Evolutionary conservation across 2,113 vertebrate species (phyloP), one percentile per base, ranked within the genome.

Genomic region (Smithornis capensis): DNA sequence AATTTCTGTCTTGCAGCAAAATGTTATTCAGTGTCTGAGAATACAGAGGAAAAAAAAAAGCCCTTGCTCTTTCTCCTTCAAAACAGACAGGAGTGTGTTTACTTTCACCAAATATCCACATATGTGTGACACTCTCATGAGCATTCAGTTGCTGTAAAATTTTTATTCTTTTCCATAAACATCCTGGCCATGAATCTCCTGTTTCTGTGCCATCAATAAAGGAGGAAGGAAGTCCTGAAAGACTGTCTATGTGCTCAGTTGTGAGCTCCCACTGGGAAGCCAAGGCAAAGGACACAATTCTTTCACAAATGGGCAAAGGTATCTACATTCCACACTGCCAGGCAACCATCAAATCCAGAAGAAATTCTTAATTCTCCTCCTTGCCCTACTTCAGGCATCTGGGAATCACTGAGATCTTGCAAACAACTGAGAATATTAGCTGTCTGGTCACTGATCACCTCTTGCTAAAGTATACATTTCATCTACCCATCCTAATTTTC

Each of bases 281-380:
- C 62, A 77, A 95, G 93, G 85, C 87, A 91, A 63, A 95, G 91
- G 75, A 83, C 75, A 70, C 63, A 65, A 10, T 77, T 83, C 59
- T 70, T 31, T 47, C 15, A 86, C 38, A 80, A 78, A 68, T 35
- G 88, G 90, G 79, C 92, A 96, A 96, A 96, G 90, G 87, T 96
- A 68, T 56, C 90, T 33, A 22, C 94, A 94, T 97, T 93, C 93
- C 95, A 86, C 87, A 75, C 75, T 79, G 92, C 85, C 87, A 90
- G 68, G 90, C 87, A 95, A 86, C 90, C 92, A 83, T 90, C 87
- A 95, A 88, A 94, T 86, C 93, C 90, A 86, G 56, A 74, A 87
- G 79, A 74, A 88, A 91, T 88, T 83, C 78, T 71, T 63, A 53
- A 62, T 75, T 63, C 35, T 95, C 53, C 85, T 93, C 71, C 71